Evolutionary conservation across 1,140 invertebrate species (phyloP), one percentile per base, ranked within the genome.

Genomic region (Anoplophora glabripennis): DNA sequence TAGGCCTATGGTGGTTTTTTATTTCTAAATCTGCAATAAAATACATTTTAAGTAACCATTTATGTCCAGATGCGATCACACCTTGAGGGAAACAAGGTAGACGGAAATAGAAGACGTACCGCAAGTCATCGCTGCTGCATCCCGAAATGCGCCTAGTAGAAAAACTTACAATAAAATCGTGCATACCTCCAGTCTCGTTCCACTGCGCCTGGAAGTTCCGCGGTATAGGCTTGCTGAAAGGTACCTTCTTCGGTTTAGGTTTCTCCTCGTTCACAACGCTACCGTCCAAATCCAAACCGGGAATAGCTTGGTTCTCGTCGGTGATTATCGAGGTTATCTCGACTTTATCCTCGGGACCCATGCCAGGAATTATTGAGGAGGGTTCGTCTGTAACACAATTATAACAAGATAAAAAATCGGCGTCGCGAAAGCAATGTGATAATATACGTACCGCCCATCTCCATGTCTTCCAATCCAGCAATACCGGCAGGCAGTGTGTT

Each of bases 141-240:
- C n/a, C n/a, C n/a, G n/a, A n/a, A n/a, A n/a, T n/a, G n/a, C n/a
- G n/a, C 21, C 21, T 28, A 3, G 5, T 3, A 28, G 21, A 28
- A 28, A 5, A 28, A 28, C 21, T 28, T 5, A 2, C 21, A 28
- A 28, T 5, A 61, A 57, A 18, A 28, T 11, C 47, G 57, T 52
- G 33, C 36, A 57, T 56, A 64, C 67, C 72, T n/a, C 77, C 74
- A 55, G 87, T 86, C 71, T 94, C 92, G 69, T 93, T 93, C 95
- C 95, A 98, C 57, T 96, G 92, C 18, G 91, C 92, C 77, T 96
- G 93, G 78, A 98, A 98, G 71, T 94, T 93, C 65, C 90, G 87
- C 3, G 94, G 94, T 74, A 98, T 96, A 11, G 94, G 94, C 74
- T 97, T 95, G 61, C 93, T 92, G 72, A 95, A 96, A 7, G 94